Evolutionary conservation across 2,797 vertebrate species (phyloP).

Genomic region (Percopsis omiscomaycus): DNA sequence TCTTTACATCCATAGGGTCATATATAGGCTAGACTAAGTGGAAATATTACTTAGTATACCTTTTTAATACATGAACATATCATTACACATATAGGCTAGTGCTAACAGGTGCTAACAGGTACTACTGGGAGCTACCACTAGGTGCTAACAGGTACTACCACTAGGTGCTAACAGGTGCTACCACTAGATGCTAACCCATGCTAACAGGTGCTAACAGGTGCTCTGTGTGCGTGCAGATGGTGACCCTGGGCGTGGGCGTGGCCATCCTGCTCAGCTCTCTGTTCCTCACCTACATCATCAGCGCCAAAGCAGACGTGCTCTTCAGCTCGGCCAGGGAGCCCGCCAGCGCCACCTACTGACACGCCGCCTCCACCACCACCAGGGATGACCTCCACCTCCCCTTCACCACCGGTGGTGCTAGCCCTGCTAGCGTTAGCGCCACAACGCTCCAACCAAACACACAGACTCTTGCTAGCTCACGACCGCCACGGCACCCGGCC

Average conservation of each 20-base stretch:
- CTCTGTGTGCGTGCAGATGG: constrained; percentile 68
- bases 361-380: constrained; percentile 2
- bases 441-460: constrained; percentile 42
- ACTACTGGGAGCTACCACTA: too few species aligned
- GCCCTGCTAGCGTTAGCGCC: constrained; percentile 25
- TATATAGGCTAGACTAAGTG: too few species aligned
- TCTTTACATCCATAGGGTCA: too few species aligned
- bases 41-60: too few species aligned
- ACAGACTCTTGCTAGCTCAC: neutral
- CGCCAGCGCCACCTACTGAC: constrained; percentile 84
- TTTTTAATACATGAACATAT: too few species aligned
- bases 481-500: too few species aligned
- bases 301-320: constrained; percentile 88
- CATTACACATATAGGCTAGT: too few species aligned
- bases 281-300: constrained; percentile 85
- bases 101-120: too few species aligned
- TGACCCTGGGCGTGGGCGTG: constrained; percentile 86
- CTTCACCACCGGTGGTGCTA: constrained; percentile 45
- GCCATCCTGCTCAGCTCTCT: constrained; percentile 82
- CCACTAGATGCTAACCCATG: too few species aligned
- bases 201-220: neutral
- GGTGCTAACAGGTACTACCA: too few species aligned
- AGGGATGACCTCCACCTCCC: constrained; percentile 1
- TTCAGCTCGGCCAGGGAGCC: constrained; percentile 82
- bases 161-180: too few species aligned